Percentiles rank a stretch among this genome's conserved stretches.
phyloP scores from a whole-genome alignment of 2,888 invertebrate species.

The Dysmachus trigonus region DNA sequence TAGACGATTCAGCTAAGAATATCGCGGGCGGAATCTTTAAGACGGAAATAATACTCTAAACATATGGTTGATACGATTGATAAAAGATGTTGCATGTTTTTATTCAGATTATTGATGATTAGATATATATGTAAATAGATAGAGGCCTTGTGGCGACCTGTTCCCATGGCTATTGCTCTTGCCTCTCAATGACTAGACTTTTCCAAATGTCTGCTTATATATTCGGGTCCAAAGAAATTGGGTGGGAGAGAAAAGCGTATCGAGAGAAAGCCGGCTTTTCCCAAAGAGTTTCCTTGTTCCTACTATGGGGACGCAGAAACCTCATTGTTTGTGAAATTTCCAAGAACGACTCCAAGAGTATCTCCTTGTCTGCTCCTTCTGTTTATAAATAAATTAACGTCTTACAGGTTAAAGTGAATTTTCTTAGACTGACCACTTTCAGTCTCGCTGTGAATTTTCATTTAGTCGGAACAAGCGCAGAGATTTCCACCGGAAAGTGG shows the following conservation, averaged over 20 bases:
- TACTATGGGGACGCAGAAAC: not conserved
- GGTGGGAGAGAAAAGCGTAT: not conserved
- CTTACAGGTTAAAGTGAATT: slow-evolving; percentile 4
- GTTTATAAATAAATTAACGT: slow-evolving; percentile 26
- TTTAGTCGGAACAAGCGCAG: slow-evolving; percentile 17
- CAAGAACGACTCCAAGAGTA: not conserved
- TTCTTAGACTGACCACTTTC: not conserved
- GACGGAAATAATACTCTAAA: not conserved
- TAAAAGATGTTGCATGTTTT: not conserved
- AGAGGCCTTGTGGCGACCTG: not conserved
- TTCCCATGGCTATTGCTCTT: not conserved
- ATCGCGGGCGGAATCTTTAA: not conserved
- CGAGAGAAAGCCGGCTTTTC: not conserved
- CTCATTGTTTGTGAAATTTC: slow-evolving; percentile 11
- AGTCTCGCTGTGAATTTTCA: slow-evolving; percentile 25
- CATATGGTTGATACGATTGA: not conserved
- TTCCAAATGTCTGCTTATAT: not conserved
- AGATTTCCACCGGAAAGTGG: not conserved
- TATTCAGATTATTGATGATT: not conserved
- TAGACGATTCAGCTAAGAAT: not conserved
- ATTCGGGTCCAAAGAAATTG: not conserved
- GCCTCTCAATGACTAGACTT: not conserved
- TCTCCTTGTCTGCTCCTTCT: slow-evolving; percentile 1
- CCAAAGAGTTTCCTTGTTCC: not conserved
- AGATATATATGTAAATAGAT: not conserved